Conservation (phyloP, 1,140 invertebrate species). For the Brachionus rotundiformis region DNA sequence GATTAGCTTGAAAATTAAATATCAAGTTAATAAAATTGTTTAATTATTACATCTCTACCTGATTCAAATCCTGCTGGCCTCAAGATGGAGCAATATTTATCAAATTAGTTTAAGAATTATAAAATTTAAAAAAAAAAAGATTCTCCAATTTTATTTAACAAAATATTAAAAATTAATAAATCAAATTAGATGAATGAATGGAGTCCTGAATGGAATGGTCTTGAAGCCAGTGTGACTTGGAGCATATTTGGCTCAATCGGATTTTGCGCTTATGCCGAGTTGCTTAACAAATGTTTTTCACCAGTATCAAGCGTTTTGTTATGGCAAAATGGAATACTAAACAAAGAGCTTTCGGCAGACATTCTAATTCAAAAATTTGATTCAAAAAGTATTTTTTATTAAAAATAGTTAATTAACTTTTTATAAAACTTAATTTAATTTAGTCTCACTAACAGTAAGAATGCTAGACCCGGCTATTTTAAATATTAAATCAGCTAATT, state of each 20-base stretch:
- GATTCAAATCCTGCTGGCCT: too few relatives aligned
- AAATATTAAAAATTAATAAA: too few relatives aligned
- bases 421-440: neutral
- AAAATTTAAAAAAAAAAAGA: too few relatives aligned
- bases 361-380: neutral
- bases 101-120: too few relatives aligned
- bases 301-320: neutral
- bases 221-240: neutral
- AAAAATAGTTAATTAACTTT: neutral
- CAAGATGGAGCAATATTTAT: too few relatives aligned
- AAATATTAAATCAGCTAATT: neutral
- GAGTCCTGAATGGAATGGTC: neutral
- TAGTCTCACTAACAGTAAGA: neutral
- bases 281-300: neutral
- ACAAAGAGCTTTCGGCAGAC: neutral
- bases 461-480: neutral
- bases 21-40: too few relatives aligned
- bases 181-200: neutral
- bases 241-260: neutral
- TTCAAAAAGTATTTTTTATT: neutral
- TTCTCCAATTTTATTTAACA: too few relatives aligned
- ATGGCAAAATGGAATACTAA: slow-evolving; percentile 29
- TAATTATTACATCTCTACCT: too few relatives aligned
- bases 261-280: neutral
- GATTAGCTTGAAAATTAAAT: too few relatives aligned